These are phyloP conservation scores for Microtus agrestis DNA, from an alignment of 2,797 vertebrate genomes.

Conservation along the genomic window DNA sequence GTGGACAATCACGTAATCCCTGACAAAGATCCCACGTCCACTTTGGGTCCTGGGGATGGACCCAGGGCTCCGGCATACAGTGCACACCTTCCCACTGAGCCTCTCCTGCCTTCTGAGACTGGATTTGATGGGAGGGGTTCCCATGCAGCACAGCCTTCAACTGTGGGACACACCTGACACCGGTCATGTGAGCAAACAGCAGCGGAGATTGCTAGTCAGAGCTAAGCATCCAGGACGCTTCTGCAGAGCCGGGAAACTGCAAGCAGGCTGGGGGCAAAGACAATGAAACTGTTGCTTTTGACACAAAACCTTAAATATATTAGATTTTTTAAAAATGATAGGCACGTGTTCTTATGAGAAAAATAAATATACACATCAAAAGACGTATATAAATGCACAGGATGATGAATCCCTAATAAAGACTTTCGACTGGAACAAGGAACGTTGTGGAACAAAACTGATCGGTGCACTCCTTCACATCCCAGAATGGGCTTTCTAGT, in stretches of 20 bases:
- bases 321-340: not conserved
- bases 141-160: not conserved
- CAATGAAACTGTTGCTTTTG: not conserved
- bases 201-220: not conserved
- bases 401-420: not conserved
- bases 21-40: no score
- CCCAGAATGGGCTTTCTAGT: not conserved
- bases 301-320: not conserved
- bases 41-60: not conserved
- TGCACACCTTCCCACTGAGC: no score
- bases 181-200: not conserved
- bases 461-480: not conserved
- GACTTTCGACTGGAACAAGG: not conserved
- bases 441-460: slow-evolving; percentile 33
- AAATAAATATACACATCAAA: not conserved
- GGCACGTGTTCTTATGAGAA: not conserved
- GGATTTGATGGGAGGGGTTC: not conserved
- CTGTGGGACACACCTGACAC: not conserved
- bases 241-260: not conserved
- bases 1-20: not conserved
- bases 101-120: not conserved
- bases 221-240: not conserved
- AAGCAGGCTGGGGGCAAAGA: not conserved
- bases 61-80: not conserved
- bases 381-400: not conserved